phyloP scores from a whole-genome alignment of 2,888 invertebrate genomes.

The Metopia argyrocephala region DNA sequence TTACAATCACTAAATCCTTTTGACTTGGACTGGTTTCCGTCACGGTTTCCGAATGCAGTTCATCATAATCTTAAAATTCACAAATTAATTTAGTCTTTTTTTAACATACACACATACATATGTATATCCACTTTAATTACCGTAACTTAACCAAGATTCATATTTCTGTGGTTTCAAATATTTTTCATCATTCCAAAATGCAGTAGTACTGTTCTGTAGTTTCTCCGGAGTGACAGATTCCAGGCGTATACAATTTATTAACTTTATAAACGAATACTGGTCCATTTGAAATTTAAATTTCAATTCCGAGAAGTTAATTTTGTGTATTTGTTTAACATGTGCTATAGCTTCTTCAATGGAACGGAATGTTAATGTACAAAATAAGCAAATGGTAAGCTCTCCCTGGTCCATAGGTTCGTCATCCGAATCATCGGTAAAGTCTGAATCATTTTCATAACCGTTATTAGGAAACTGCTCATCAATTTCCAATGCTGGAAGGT shows the following conservation, averaged over 20 bases:
- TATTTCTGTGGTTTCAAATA: slow-evolving; percentile 87
- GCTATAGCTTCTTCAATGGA: slow-evolving; percentile 83
- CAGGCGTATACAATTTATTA: slow-evolving; percentile 88
- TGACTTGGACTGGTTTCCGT: neutral
- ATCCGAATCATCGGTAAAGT: slow-evolving; percentile 67
- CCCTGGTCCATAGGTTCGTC: slow-evolving; percentile 79
- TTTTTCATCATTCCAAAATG: slow-evolving; percentile 86
- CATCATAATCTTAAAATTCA: slow-evolving; percentile 64
- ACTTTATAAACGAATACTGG: slow-evolving; percentile 88
- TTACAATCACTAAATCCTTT: slow-evolving; percentile 16
- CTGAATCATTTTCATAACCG: slow-evolving; percentile 63
- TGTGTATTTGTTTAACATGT: slow-evolving; percentile 84
- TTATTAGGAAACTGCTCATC: slow-evolving; percentile 5
- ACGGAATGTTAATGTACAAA: slow-evolving; percentile 83
- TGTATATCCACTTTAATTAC: slow-evolving; percentile 79
- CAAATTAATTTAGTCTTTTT: neutral
- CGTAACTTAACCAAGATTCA: slow-evolving; percentile 91
- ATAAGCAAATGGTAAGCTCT: slow-evolving; percentile 81
- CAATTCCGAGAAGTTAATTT: slow-evolving; percentile 83
- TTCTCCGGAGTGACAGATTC: slow-evolving; percentile 81
- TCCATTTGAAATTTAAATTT: slow-evolving; percentile 87
- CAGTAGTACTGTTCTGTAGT: slow-evolving; percentile 79
- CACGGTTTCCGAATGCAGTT: slow-evolving; percentile 46
- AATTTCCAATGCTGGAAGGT: slow-evolving; percentile 43
- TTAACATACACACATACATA: too few species aligned